Conservation (phyloP, 2,888 invertebrate species). For the Papilio gigon region DNA sequence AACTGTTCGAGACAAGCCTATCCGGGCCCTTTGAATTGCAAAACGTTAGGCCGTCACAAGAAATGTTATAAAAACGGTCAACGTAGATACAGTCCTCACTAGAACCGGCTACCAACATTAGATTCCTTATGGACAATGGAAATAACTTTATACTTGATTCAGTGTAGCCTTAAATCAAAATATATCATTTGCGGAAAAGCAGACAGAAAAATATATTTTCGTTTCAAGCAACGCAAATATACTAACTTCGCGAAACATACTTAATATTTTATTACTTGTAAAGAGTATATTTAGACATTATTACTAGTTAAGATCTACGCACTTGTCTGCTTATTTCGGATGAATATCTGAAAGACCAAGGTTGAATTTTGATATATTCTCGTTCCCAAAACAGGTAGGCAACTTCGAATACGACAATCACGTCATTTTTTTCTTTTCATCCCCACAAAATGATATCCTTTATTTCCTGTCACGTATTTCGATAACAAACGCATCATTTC, state of each 20-base stretch:
- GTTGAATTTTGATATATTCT: neutral
- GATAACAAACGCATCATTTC: slow-evolving; percentile 27
- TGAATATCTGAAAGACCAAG: neutral
- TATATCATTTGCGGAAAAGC: too few species aligned
- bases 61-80: slow-evolving; percentile 59
- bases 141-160: neutral
- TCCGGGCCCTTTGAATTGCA: slow-evolving; percentile 67
- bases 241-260: too few species aligned
- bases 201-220: too few species aligned
- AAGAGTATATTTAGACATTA: neutral
- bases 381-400: slow-evolving; percentile 10
- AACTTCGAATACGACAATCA: neutral
- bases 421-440: slow-evolving; percentile 4
- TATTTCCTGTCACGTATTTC: slow-evolving; percentile 22
- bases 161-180: too few species aligned
- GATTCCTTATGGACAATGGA: neutral
- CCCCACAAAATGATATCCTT: slow-evolving; percentile 2
- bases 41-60: slow-evolving; percentile 61
- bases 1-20: slow-evolving; percentile 56
- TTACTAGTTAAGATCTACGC: neutral
- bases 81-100: slow-evolving; percentile 46
- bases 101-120: slow-evolving; percentile 44
- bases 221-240: too few species aligned
- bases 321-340: neutral
- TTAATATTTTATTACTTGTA: too few species aligned